phyloP scores from a whole-genome alignment of 2,113 vertebrate genomes.

The Petroica traversi region DNA sequence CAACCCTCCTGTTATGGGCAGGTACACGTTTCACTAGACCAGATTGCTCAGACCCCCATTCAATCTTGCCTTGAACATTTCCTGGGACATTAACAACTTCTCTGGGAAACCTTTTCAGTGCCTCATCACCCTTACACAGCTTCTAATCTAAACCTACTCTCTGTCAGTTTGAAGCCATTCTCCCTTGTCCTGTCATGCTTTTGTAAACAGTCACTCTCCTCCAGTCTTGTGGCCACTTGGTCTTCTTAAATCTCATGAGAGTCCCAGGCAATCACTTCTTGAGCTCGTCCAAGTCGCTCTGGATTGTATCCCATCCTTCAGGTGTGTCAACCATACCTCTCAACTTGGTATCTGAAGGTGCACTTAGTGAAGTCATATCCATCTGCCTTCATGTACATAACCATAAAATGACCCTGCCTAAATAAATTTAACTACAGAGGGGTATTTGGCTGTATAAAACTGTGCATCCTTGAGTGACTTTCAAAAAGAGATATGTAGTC shows the following conservation, averaged over 20 bases:
- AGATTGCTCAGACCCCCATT: not conserved
- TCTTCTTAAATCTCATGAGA: not conserved
- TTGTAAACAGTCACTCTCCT: not conserved
- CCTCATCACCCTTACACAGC: not conserved
- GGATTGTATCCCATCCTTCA: not conserved
- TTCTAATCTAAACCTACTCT: not conserved
- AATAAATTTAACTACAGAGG: not conserved
- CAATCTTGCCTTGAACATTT: not conserved
- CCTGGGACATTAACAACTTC: not conserved
- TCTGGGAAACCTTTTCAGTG: not conserved
- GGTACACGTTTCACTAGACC: not conserved
- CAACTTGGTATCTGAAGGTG: not conserved
- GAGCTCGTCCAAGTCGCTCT: not conserved
- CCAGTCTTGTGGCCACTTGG: not conserved
- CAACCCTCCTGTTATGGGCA: not conserved
- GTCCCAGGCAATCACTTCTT: not conserved
- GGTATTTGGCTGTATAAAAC: not conserved
- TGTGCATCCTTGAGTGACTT: not conserved
- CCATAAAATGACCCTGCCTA: not conserved
- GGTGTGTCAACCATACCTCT: not conserved
- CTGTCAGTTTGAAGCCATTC: not conserved
- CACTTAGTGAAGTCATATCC: not conserved
- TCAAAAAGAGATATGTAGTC: not conserved
- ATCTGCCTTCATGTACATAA: accelerated
- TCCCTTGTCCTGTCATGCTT: not conserved